Base-by-base conservation (phyloP, 1,140 invertebrate genomes). In the Eciton burchellii region DNA sequence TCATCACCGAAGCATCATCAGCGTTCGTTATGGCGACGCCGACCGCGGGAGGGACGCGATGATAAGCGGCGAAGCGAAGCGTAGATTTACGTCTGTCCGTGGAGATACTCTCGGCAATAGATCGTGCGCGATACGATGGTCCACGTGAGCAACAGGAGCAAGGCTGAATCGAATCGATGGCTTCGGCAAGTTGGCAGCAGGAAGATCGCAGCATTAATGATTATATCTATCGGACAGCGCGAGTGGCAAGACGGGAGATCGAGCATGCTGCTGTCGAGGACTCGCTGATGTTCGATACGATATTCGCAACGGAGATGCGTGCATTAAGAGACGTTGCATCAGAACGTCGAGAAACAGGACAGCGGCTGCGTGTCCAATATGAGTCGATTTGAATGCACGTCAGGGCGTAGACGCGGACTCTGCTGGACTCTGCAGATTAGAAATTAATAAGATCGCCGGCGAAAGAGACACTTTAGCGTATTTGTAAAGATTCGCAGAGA, bases 171-270 rank as follows among this genome's bases (percentile, higher is more conserved):
- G n/a, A 88, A 88, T 77, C 56, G 54, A 81, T 49, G 52, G 57
- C 47, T 19, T 19, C n/a, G 19, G 8, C 21, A 21, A 81, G 26
- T 45, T 54, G 62, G 41, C 47, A 66, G 3, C 56, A 41, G 8
- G 16, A 21, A 16, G 9, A 47, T 88, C 83, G 54, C 63, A 81
- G 8, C 3, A 2, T 35, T 4, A 21, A 57, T 81, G 70, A 88
- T 88, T 88, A 88, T 74, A 88, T 85, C 88, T 82, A 83, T 79
- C 83, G 74, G 79, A 88, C 72, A 60, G 19, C 57, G 54, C 21
- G 24, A 3, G 45, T 3, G 41, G 54, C 21, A 68, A 57, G 24
- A 54, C 52, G 47, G 16, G 56, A 87, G 84, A 85, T 82, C 65
- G 54, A 84, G 56, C 11, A 52, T 12, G 82, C 77, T 41, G 26